Conservation (phyloP, 37 sponge, comb jelly and placozoan species). For the Petrosia ficiformis region DNA sequence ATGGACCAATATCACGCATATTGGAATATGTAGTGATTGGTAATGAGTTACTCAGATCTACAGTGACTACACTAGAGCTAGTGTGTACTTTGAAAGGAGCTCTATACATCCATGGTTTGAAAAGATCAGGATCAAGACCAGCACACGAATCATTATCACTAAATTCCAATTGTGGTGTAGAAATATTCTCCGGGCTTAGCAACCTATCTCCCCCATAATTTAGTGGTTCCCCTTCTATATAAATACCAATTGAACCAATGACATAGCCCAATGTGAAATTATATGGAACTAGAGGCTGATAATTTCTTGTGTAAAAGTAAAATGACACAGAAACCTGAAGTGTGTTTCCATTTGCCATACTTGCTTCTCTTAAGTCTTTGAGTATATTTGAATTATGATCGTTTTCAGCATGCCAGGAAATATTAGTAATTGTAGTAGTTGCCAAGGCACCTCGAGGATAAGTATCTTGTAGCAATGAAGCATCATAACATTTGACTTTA, state of each 20-base stretch:
- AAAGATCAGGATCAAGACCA: neutral
- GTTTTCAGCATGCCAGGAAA: conserved; percentile 7
- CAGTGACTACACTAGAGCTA: neutral
- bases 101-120: conserved; percentile 18
- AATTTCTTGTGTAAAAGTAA: conserved; percentile 8
- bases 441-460: conserved; percentile 1
- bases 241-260: conserved; percentile 34
- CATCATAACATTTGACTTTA: neutral
- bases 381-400: conserved; percentile 4
- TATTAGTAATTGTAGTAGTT: conserved; percentile 14
- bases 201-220: conserved; percentile 29
- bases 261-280: conserved; percentile 16
- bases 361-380: neutral
- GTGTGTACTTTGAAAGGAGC: conserved; percentile 29
- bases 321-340: conserved; percentile 23
- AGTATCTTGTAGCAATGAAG: no score
- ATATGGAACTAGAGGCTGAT: no score
- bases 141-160: neutral
- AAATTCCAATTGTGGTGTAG: neutral
- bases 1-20: conserved; percentile 12
- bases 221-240: conserved; percentile 14
- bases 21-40: neutral
- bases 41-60: conserved; percentile 40
- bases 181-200: neutral
- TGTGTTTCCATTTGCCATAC: neutral